Percentiles rank a stretch among this genome's conserved stretches.
phyloP scores from a whole-genome alignment of 30 jellyfish, hydroid and myxozoan species.

The Haliclystus octoradiatus region DNA sequence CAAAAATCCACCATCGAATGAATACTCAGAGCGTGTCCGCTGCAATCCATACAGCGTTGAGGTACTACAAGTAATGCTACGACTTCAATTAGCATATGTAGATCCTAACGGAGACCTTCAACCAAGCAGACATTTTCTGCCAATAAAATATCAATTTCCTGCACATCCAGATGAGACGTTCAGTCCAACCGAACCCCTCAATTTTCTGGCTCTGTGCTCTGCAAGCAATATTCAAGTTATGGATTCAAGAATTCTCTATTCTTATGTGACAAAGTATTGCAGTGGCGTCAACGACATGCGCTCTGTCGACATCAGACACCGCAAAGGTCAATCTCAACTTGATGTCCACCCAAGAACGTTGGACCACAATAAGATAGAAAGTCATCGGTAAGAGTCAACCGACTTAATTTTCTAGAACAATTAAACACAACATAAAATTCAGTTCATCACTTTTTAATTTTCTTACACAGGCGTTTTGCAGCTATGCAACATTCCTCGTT shows the following conservation, averaged over 20 bases:
- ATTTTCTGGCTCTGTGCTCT: neutral
- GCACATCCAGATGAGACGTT: neutral
- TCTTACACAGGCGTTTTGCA: too few relatives aligned
- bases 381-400: too few relatives aligned
- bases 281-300: neutral
- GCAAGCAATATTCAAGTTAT: neutral
- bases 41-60: neutral
- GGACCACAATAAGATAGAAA: neutral
- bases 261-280: neutral
- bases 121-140: neutral
- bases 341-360: neutral
- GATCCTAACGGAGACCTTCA: neutral
- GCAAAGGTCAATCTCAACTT: neutral
- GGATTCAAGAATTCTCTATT: neutral
- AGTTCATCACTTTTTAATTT: too few relatives aligned
- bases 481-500: too few relatives aligned
- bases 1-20: neutral
- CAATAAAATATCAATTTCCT: neutral
- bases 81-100: neutral
- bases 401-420: too few relatives aligned
- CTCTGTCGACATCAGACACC: neutral
- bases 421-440: too few relatives aligned
- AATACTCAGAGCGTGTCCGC: neutral
- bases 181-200: neutral
- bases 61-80: neutral